Evolutionary conservation across 2,113 vertebrate genomes (phyloP).

Genomic region (Pomatostomus ruficeps): DNA sequence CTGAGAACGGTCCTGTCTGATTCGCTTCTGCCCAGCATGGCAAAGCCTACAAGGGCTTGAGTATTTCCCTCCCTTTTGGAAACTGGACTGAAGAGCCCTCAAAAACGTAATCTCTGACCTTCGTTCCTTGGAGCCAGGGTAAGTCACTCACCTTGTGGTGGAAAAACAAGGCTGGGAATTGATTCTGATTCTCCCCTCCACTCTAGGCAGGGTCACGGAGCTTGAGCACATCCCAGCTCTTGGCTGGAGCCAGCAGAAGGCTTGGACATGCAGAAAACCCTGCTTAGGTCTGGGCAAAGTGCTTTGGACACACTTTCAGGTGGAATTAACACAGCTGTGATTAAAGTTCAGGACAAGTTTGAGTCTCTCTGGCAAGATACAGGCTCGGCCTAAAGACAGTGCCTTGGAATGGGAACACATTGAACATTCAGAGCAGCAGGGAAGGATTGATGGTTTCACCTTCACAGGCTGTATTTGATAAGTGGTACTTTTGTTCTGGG

Average conservation of each 20-base stretch:
- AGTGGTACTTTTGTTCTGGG: conserved; percentile 26
- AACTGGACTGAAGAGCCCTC: neutral
- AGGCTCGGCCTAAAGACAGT: neutral
- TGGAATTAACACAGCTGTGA: neutral
- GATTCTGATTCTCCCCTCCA: neutral
- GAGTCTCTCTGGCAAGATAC: neutral
- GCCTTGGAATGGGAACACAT: neutral
- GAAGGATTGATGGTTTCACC: conserved; percentile 6
- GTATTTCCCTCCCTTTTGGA: neutral
- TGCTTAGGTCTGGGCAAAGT: neutral
- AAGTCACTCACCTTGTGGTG: neutral
- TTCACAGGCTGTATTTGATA: conserved; percentile 47
- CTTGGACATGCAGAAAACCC: neutral
- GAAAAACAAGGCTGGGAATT: neutral
- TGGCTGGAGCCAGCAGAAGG: neutral
- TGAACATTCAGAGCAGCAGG: neutral
- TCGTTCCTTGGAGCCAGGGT: neutral
- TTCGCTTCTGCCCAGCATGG: neutral
- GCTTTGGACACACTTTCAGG: neutral
- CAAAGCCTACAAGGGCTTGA: neutral
- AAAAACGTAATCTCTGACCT: neutral
- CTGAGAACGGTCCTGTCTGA: neutral
- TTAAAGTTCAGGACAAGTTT: neutral
- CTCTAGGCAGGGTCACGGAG: neutral
- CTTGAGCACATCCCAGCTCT: neutral